Percentiles rank a stretch among this genome's conserved stretches.
These are phyloP conservation scores for Antedon bifida DNA, from an alignment of 35 echinoderm and acorn worm species.

Conservation along the genomic window DNA sequence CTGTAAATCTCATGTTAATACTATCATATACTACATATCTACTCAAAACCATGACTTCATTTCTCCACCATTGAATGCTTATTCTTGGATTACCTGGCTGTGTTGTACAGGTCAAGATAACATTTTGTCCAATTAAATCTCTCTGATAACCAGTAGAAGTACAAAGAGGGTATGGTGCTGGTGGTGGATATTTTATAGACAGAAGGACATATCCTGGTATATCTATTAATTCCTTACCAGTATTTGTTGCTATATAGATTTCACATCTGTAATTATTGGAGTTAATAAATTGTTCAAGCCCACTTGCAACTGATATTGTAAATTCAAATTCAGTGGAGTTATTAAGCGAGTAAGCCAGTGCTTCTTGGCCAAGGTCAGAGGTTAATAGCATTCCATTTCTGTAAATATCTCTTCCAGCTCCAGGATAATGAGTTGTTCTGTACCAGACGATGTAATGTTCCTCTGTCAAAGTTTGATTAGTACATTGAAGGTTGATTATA, in stretches of 20 bases:
- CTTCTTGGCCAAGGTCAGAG: background rate
- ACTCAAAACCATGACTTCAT: background rate
- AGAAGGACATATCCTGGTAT: background rate
- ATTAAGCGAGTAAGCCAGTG: background rate
- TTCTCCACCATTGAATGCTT: background rate
- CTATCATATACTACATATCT: background rate
- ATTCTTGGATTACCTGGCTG: background rate
- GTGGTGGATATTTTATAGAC: background rate
- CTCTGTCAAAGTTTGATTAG: background rate
- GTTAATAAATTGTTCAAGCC: background rate
- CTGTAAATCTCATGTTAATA: background rate
- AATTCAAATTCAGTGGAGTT: background rate
- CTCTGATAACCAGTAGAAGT: background rate
- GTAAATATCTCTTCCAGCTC: background rate
- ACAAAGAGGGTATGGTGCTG: background rate
- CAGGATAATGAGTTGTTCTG: background rate
- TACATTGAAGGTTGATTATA: background rate
- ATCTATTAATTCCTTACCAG: background rate
- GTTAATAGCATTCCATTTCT: background rate
- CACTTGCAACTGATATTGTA: background rate
- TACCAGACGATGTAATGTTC: background rate
- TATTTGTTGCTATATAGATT: background rate
- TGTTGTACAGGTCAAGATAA: background rate
- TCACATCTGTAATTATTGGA: background rate
- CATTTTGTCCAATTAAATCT: background rate